phyloP scores from a whole-genome alignment of 2,113 vertebrate genomes.

The Pungitius pungitius region DNA sequence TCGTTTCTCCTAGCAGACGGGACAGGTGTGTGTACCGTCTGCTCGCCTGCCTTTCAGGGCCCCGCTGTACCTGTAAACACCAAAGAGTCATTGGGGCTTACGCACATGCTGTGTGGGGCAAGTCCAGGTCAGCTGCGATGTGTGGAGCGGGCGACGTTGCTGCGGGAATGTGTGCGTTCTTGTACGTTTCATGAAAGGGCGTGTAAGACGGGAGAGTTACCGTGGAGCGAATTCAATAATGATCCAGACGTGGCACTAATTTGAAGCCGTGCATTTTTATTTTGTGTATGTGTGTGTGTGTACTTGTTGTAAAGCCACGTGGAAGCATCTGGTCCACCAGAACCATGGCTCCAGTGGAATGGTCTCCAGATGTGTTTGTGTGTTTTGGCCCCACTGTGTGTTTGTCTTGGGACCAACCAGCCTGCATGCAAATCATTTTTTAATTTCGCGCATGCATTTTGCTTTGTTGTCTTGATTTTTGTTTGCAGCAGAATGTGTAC shows the following conservation, averaged over 20 bases:
- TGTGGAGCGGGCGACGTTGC: slow-evolving; percentile 27
- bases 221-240: slow-evolving; percentile 35
- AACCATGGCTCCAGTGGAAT: slow-evolving; percentile 57
- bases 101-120: slow-evolving; percentile 57
- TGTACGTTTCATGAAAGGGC: slow-evolving; percentile 19
- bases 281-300: slow-evolving; percentile 10
- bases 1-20: slow-evolving; percentile 61
- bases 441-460: slow-evolving; percentile 20
- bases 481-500: slow-evolving; percentile 3
- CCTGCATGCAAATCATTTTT: slow-evolving; percentile 40
- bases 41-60: slow-evolving; percentile 48
- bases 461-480: slow-evolving; percentile 29
- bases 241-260: slow-evolving; percentile 50
- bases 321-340: slow-evolving; percentile 70
- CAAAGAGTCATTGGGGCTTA: slow-evolving; percentile 60
- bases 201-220: slow-evolving; percentile 16
- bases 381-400: slow-evolving; percentile 54
- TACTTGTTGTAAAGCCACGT: slow-evolving; percentile 62
- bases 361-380: slow-evolving; percentile 76
- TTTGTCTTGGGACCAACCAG: slow-evolving; percentile 34
- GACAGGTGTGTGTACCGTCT: slow-evolving; percentile 67
- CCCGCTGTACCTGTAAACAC: slow-evolving; percentile 67
- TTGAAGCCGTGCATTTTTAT: slow-evolving; percentile 1
- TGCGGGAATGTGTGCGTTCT: slow-evolving; percentile 27
- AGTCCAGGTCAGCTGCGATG: slow-evolving; percentile 61